Evolutionary conservation across 2,888 invertebrate species (phyloP).

Genomic region (Cyrtodaria siliqua): DNA sequence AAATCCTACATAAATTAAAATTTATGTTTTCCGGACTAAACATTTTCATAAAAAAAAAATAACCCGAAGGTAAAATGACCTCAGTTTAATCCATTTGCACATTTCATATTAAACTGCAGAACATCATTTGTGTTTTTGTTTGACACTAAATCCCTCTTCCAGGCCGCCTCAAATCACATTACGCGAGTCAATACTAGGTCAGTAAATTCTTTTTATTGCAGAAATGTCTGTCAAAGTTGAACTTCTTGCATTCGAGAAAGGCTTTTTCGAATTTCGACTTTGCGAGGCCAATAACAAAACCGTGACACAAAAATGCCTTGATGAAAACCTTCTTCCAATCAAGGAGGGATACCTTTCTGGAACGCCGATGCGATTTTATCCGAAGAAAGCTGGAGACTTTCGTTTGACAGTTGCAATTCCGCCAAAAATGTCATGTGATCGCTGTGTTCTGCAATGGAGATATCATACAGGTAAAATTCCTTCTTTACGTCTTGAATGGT

Average conservation of each 20-base stretch:
- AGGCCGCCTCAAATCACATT: too few species aligned
- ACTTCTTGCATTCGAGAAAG: slow-evolving; percentile 38
- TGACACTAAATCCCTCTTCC: too few species aligned
- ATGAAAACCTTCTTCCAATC: slow-evolving; percentile 55
- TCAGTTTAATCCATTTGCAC: too few species aligned
- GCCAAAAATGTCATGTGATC: slow-evolving; percentile 48
- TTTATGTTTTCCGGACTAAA: too few species aligned
- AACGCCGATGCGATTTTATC: slow-evolving; percentile 56
- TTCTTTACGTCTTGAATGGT: too few species aligned
- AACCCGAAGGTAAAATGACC: too few species aligned
- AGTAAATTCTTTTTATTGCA: slow-evolving; percentile 15
- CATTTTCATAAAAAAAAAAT: too few species aligned
- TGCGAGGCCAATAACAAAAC: slow-evolving; percentile 41
- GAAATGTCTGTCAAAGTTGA: slow-evolving; percentile 59
- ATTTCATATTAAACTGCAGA: too few species aligned
- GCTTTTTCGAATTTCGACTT: slow-evolving; percentile 59
- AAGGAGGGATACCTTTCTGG: slow-evolving; percentile 55
- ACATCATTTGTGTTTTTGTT: background rate
- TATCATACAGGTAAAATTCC: slow-evolving; percentile 60
- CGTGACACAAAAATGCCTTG: slow-evolving; percentile 56
- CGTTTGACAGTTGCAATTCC: slow-evolving; percentile 55
- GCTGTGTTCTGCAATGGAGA: slow-evolving; percentile 62
- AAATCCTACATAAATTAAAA: too few species aligned
- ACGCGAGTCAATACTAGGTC: background rate
- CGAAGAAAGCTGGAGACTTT: slow-evolving; percentile 58